Percentiles rank a stretch among this genome's conserved stretches.
Conservation (phyloP, 2,888 invertebrate species). For the Philopedon plagiatum region DNA sequence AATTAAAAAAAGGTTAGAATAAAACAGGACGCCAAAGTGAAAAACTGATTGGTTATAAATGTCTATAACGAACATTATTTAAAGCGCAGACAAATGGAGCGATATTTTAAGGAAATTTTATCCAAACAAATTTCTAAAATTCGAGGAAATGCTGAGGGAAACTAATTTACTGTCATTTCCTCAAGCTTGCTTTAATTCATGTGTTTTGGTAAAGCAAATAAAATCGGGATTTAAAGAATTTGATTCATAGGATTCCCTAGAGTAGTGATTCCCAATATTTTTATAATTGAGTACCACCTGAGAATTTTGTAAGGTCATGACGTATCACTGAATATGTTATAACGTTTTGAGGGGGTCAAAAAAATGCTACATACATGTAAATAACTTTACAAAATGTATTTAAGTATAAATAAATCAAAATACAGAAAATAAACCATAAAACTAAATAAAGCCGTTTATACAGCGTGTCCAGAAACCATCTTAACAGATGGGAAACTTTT, state of each 20-base stretch:
- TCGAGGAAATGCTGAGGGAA: neutral
- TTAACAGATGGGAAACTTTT: no score
- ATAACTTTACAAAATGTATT: no score
- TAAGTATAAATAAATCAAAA: no score
- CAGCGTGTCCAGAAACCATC: no score
- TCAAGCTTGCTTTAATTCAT: neutral
- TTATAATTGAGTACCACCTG: no score
- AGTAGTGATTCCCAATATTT: neutral
- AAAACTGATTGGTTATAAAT: conserved; percentile 15
- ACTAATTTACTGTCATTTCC: neutral
- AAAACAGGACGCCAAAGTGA: neutral
- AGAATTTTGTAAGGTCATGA: no score
- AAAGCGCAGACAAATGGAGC: conserved; percentile 28
- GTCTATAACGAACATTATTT: conserved; percentile 19
- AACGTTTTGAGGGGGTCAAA: no score
- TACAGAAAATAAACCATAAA: no score
- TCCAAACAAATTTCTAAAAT: conserved; percentile 17
- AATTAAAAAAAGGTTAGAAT: neutral
- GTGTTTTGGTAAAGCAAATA: neutral
- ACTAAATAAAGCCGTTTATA: no score
- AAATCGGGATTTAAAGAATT: neutral
- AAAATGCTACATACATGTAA: no score
- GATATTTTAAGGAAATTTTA: conserved; percentile 30
- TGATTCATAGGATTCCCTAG: neutral
- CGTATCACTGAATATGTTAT: no score